Conservation (phyloP, 1,140 invertebrate genomes). For the Drosophila varians region DNA sequence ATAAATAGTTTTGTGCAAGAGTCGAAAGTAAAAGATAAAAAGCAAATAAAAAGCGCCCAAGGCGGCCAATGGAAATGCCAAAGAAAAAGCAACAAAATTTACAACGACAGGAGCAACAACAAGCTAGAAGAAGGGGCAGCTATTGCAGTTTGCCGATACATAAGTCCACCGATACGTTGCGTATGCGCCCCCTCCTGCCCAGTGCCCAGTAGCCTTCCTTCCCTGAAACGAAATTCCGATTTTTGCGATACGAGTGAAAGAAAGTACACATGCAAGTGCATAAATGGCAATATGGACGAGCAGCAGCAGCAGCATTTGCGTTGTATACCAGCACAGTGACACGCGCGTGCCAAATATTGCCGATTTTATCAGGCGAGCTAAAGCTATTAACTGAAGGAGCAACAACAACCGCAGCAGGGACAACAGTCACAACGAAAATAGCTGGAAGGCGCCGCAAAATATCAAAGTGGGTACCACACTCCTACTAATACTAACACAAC, state of each 20-base stretch:
- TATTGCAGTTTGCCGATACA: slow-evolving; percentile 41
- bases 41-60: slow-evolving; percentile 46
- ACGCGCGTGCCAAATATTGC: slow-evolving; percentile 74
- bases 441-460: slow-evolving; percentile 57
- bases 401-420: slow-evolving; percentile 22
- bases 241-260: background rate
- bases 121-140: slow-evolving; percentile 16
- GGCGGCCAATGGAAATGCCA: slow-evolving; percentile 52
- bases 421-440: slow-evolving; percentile 56
- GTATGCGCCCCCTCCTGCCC: background rate
- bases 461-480: slow-evolving; percentile 64
- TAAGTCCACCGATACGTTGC: slow-evolving; percentile 36
- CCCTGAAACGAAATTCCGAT: background rate
- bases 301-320: slow-evolving; percentile 58
- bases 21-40: slow-evolving; percentile 16
- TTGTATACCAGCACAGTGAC: slow-evolving; percentile 57
- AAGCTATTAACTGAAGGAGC: slow-evolving; percentile 44
- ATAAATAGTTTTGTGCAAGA: slow-evolving; percentile 31
- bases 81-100: slow-evolving; percentile 47
- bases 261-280: slow-evolving; percentile 65
- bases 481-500: slow-evolving; percentile 6
- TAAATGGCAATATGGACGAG: slow-evolving; percentile 75
- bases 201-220: background rate
- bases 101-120: slow-evolving; percentile 9
- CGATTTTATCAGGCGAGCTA: slow-evolving; percentile 68